Evolutionary conservation across 2,113 vertebrate genomes (phyloP).

Genomic region (Haemorhous mexicanus): DNA sequence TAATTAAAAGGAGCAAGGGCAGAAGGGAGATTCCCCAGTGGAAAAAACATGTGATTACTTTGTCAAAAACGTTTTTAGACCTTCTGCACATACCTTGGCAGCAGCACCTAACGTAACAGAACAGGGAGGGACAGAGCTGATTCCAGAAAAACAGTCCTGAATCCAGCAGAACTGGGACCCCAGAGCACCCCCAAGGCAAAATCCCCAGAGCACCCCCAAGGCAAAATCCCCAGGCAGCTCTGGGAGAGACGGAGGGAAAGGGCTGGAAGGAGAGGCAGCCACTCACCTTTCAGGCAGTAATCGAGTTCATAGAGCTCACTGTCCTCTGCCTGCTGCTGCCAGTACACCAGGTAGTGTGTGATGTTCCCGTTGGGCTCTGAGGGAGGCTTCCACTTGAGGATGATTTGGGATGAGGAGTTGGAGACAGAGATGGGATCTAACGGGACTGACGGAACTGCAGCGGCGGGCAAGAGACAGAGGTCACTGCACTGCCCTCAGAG

Average conservation of each 20-base stretch:
- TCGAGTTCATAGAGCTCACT: constrained; percentile 89
- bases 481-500: not conserved
- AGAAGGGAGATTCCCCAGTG: not conserved
- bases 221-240: not conserved
- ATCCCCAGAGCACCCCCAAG: not conserved
- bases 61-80: not conserved
- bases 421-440: constrained; percentile 91
- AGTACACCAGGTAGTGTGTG: constrained; percentile 92
- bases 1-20: not conserved
- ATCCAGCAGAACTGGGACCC: not conserved
- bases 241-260: not conserved
- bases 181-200: not conserved
- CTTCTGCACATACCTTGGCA: not conserved
- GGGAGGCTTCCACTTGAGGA: constrained; percentile 94
- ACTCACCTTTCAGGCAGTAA: constrained; percentile 92
- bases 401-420: constrained; percentile 93
- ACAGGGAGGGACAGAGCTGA: not conserved
- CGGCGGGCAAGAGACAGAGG: not conserved
- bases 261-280: not conserved
- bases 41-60: not conserved
- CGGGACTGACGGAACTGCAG: constrained; percentile 87
- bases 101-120: not conserved
- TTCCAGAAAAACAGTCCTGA: not conserved
- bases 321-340: constrained; percentile 88
- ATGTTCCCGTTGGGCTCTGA: constrained; percentile 94